Evolutionary conservation across 2,888 invertebrate genomes (phyloP).

Genomic region (Automeris io): DNA sequence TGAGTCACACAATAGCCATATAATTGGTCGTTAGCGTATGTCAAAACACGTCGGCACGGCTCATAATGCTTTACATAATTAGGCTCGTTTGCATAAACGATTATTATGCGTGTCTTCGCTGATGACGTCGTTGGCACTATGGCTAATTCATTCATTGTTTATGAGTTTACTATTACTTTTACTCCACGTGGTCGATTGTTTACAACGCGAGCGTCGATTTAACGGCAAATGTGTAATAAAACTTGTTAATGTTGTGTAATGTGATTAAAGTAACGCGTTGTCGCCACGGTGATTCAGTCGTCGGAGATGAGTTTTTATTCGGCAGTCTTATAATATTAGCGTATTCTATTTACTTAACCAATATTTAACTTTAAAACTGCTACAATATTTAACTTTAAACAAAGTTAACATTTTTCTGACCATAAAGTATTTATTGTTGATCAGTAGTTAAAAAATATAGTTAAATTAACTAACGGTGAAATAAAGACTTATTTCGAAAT

Average conservation of each 20-base stretch:
- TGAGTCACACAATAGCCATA: constrained; percentile 66
- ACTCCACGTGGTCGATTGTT: constrained; percentile 67
- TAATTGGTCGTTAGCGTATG: constrained; percentile 69
- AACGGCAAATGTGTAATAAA: constrained; percentile 58
- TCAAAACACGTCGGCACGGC: constrained; percentile 62
- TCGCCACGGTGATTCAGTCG: constrained; percentile 16
- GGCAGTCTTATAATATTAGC: background rate
- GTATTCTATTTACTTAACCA: background rate
- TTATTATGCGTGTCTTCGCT: constrained; percentile 70
- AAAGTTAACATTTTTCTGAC: too few relatives aligned
- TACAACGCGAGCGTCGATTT: constrained; percentile 49
- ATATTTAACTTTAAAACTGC: too few relatives aligned
- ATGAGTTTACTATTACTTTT: constrained; percentile 67
- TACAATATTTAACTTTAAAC: too few relatives aligned
- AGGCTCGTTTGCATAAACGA: constrained; percentile 69
- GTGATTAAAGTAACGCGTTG: constrained; percentile 22
- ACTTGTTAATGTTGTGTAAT: constrained; percentile 41
- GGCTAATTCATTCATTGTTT: constrained; percentile 70
- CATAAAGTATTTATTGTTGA: too few relatives aligned
- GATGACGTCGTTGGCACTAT: constrained; percentile 57
- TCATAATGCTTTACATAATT: constrained; percentile 72
- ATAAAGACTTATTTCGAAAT: too few relatives aligned
- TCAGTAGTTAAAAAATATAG: too few relatives aligned
- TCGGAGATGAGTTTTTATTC: background rate
- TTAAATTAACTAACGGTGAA: too few relatives aligned